Conservation (phyloP, 2,113 vertebrate species). For the Phylloscopus trochilus region DNA sequence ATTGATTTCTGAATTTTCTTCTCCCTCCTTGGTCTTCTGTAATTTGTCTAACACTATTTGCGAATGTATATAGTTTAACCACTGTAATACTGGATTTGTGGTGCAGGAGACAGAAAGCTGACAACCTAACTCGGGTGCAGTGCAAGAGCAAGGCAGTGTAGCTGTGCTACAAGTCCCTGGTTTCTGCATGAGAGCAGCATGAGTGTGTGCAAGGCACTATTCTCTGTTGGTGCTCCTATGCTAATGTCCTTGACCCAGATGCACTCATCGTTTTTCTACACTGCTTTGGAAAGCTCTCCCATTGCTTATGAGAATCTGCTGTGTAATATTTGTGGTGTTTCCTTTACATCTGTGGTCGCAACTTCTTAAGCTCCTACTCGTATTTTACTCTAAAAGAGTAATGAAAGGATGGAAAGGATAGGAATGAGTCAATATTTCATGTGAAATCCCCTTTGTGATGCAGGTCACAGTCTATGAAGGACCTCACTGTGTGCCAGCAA, state of each 20-base stretch:
- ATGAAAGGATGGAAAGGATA: not conserved
- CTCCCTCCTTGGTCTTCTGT: not conserved
- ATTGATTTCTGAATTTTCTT: not conserved
- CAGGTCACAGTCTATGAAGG: not conserved
- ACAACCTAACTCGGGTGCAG: not conserved
- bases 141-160: not conserved
- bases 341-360: not conserved
- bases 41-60: not conserved
- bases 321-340: not conserved
- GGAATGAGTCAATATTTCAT: not conserved
- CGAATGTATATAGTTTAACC: not conserved
- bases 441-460: not conserved
- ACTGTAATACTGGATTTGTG: not conserved
- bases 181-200: not conserved
- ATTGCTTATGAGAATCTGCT: not conserved
- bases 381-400: not conserved
- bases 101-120: not conserved
- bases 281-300: not conserved
- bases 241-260: not conserved
- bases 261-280: rapidly evolving
- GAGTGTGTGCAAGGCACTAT: not conserved
- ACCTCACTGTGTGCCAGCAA: not conserved
- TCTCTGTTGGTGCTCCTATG: not conserved
- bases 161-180: not conserved
- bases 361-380: not conserved